phyloP scores from a whole-genome alignment of 2,888 invertebrate genomes.

The Tetranychus truncatus region DNA sequence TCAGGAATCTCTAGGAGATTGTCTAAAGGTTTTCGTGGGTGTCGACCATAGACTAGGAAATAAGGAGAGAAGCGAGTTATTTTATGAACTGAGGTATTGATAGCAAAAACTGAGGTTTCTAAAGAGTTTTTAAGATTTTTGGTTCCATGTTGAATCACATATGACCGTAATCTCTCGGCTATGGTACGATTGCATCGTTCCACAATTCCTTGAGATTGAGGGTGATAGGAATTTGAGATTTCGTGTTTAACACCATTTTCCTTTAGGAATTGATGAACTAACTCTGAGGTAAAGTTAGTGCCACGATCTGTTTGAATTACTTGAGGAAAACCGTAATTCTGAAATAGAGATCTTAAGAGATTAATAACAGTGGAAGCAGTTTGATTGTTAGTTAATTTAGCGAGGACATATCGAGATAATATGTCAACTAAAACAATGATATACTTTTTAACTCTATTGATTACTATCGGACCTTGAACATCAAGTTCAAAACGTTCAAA shows the following conservation, averaged over 20 bases:
- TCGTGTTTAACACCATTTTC: not conserved
- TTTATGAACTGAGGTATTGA: not conserved
- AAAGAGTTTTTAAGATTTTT: not conserved
- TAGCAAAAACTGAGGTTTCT: not conserved
- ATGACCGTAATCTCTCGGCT: not conserved
- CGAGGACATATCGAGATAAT: not conserved
- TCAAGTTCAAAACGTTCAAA: not conserved
- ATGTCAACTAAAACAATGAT: too few relatives aligned
- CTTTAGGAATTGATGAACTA: not conserved
- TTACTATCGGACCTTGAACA: not conserved
- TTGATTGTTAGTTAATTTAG: not conserved
- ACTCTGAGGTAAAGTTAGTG: not conserved
- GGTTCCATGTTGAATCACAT: not conserved
- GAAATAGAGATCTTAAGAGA: not conserved
- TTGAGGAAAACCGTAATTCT: not conserved
- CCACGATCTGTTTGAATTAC: not conserved
- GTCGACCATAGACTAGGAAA: not conserved
- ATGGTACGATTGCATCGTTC: not conserved
- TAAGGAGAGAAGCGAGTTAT: not conserved
- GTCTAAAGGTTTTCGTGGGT: not conserved
- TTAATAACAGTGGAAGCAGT: not conserved
- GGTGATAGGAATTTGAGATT: not conserved
- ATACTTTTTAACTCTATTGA: not conserved
- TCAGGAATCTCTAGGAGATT: not conserved
- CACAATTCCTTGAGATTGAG: constrained; percentile 2